These are phyloP conservation scores for Bovichtus diacanthus DNA, from an alignment of 2,797 vertebrate species.

Conservation along the genomic window DNA sequence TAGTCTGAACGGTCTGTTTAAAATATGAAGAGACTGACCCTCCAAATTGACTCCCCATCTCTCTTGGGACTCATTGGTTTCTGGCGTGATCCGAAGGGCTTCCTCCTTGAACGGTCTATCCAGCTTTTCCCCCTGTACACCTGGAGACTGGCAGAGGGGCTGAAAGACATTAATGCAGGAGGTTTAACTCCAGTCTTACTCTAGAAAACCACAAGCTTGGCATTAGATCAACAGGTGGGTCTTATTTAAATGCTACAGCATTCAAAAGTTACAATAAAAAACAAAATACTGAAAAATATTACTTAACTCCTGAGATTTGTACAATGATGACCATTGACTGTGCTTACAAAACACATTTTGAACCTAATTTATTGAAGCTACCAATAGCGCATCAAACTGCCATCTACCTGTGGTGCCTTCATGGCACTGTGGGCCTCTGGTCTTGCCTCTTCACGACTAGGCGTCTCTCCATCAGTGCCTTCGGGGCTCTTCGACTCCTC, in stretches of 20 bases:
- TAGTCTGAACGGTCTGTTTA: background rate
- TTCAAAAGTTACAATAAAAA: background rate
- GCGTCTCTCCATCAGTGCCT: slow-evolving; percentile 43
- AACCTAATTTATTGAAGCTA: background rate
- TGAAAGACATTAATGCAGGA: background rate
- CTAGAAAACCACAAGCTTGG: background rate
- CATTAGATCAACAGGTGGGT: background rate
- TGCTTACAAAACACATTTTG: background rate
- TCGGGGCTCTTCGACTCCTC: slow-evolving; percentile 67
- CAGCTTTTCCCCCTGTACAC: slow-evolving; percentile 63
- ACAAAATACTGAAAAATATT: background rate
- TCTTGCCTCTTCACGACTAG: slow-evolving; percentile 41
- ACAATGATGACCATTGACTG: background rate
- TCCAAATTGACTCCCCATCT: slow-evolving; percentile 76
- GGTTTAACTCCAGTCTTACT: background rate
- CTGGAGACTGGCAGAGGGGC: slow-evolving; percentile 52
- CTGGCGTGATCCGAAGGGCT: slow-evolving; percentile 52
- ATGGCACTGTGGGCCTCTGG: slow-evolving; percentile 27
- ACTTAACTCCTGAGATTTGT: background rate
- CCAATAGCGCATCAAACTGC: background rate
- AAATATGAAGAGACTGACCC: slow-evolving; percentile 68
- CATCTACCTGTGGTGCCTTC: slow-evolving; percentile 55
- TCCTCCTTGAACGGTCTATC: slow-evolving; percentile 80
- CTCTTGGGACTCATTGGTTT: slow-evolving; percentile 60
- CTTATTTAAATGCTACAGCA: background rate